Evolutionary conservation across 2,888 invertebrate genomes (phyloP).

Genomic region (Nomada fabriciana): DNA sequence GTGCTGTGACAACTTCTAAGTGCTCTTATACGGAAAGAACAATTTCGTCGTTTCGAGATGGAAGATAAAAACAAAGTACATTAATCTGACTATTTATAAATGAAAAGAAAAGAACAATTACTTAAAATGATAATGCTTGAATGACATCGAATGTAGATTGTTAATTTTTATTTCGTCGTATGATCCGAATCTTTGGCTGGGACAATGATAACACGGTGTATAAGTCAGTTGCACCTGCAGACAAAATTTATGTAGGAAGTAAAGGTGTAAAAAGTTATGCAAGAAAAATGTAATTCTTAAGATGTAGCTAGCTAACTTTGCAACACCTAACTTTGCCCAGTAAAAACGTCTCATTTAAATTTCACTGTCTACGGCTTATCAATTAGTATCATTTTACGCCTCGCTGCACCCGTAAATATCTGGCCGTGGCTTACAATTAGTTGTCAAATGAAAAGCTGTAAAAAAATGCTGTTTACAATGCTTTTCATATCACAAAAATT

Average conservation of each 20-base stretch:
- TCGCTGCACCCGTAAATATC: neutral
- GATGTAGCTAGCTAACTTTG: neutral
- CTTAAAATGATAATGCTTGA: no score
- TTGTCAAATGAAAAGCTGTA: no score
- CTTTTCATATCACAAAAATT: slow-evolving; percentile 22
- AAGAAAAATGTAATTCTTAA: neutral
- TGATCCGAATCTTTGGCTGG: no score
- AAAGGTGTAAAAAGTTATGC: neutral
- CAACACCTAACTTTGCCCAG: neutral
- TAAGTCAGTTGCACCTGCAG: neutral
- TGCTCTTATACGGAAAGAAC: neutral
- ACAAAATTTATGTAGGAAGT: neutral
- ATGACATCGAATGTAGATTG: neutral
- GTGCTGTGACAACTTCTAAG: neutral
- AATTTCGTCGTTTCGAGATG: neutral
- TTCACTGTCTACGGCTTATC: neutral
- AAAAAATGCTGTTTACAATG: neutral
- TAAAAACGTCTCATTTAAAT: neutral
- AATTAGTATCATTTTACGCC: neutral
- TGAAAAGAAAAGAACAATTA: no score
- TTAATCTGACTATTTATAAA: no score
- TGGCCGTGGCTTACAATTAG: neutral
- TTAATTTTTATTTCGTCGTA: neutral
- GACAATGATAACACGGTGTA: neutral
- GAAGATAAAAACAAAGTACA: no score